These are phyloP conservation scores for Pelobates fuscus DNA, from an alignment of 2,113 vertebrate species.

Conservation along the genomic window DNA sequence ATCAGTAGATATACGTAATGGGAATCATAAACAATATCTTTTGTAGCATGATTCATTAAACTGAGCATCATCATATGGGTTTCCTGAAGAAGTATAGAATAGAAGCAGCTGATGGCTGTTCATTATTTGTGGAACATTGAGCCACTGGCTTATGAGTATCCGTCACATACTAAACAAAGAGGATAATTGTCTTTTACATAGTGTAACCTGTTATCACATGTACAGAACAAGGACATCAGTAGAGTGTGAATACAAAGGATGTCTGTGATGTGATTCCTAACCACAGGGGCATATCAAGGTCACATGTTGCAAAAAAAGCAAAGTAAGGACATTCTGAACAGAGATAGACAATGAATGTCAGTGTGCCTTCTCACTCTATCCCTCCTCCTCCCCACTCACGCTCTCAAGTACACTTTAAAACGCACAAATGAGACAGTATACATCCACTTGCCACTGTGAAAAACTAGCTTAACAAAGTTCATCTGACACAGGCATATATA, in stretches of 20 bases:
- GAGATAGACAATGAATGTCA: not conserved
- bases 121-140: not conserved
- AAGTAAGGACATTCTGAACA: not conserved
- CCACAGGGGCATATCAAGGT: constrained; percentile 32
- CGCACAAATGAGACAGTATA: too few relatives aligned
- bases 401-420: not conserved
- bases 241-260: constrained; percentile 30
- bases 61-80: too few relatives aligned
- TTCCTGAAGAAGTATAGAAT: too few relatives aligned
- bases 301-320: constrained; percentile 19
- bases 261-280: constrained; percentile 29
- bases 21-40: too few relatives aligned
- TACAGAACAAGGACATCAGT: constrained; percentile 27
- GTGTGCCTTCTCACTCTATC: not conserved
- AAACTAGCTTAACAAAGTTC: too few relatives aligned
- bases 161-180: constrained; percentile 19
- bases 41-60: too few relatives aligned
- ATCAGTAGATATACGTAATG: too few relatives aligned
- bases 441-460: too few relatives aligned
- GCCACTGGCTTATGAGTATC: constrained; percentile 16
- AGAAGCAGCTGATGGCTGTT: too few relatives aligned
- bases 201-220: constrained; percentile 42
- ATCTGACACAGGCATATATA: too few relatives aligned
- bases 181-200: constrained; percentile 19
- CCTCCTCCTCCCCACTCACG: not conserved